These are phyloP conservation scores for Haplotaxodon microlepis DNA, from an alignment of 2,113 vertebrate species.

Conservation along the genomic window DNA sequence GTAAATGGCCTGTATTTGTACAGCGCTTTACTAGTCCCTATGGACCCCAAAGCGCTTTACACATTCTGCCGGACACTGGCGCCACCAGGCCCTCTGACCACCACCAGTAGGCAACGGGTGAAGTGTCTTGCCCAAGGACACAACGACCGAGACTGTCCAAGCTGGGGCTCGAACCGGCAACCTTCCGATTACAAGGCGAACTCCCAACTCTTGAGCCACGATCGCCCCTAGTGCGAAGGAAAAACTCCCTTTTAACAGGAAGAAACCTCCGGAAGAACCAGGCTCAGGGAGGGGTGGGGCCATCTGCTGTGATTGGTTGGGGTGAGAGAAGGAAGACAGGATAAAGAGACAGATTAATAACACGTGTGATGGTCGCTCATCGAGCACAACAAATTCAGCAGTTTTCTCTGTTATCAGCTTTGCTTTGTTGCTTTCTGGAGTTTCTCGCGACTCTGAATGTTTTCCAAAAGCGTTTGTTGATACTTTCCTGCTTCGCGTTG, in stretches of 20 bases:
- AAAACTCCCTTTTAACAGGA: neutral
- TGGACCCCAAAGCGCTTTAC: neutral
- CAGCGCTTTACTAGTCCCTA: neutral
- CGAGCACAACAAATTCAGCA: neutral
- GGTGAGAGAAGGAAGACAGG: neutral
- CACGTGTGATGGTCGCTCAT: neutral
- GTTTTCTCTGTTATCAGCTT: neutral
- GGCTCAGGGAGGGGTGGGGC: neutral
- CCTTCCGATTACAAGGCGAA: too few species aligned
- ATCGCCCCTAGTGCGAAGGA: neutral
- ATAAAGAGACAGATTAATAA: neutral
- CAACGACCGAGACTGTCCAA: too few species aligned
- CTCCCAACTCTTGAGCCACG: too few species aligned
- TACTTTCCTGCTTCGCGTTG: accelerated
- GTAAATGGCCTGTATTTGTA: neutral
- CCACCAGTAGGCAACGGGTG: too few species aligned
- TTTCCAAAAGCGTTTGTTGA: neutral
- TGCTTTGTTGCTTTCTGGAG: neutral
- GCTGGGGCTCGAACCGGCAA: too few species aligned
- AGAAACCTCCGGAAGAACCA: neutral
- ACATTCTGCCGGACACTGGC: neutral
- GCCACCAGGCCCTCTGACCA: too few species aligned
- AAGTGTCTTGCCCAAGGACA: too few species aligned
- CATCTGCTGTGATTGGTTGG: neutral
- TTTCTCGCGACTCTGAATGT: neutral